Base-by-base conservation (phyloP, 2,888 invertebrate genomes). In the Eupithecia inturbata region DNA sequence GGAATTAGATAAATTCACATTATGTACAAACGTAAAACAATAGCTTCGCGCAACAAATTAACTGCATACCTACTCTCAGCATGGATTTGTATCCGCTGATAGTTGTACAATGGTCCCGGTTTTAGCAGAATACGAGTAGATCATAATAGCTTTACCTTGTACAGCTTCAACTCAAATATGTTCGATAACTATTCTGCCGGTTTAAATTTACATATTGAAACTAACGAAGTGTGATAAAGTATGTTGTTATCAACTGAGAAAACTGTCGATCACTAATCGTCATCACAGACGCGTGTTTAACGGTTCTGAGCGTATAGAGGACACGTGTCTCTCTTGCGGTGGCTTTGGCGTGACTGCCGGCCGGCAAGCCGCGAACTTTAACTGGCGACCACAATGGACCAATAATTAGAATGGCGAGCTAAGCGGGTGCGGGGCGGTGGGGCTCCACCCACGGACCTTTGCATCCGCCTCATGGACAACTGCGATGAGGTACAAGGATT, bases 101-200 rank as follows among this genome's bases (percentile, higher is more conserved):
- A 85, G 85, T 78, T 81, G 83, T 83, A 85, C 86, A 87, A 85
- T 85, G 82, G 87, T 90, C 89, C 90, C 87, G 89, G 89, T 89
- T 90, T 91, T 87, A 91, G 88, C 85, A 87, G 87, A 89, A 88
- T 87, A 86, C 88, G 85, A 89, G 87, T 87, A 88, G 89, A 88
- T 87, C 84, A 90, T 91, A 91, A 92, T 91, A 86, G 90, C 81
- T 91, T 93, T 93, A 93, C 93, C 93, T 94, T 92, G 91, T 88
- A 86, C 82, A 84, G 85, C 88, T 87, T 84, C 87, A 88, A 88
- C 83, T 87, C 87, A 83, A 84, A 88, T 87, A 86, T 85, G 88
- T 84, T 84, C 82, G 76, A 83, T 87, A 86, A 80, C 82, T 84
- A 84, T 82, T 83, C 79, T 79, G 79, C 78, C 76, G 75, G 82